Evolutionary conservation across 2,888 invertebrate species (phyloP), one percentile per base, ranked within the genome.

Genomic region (Hyposoter dolosus): DNA sequence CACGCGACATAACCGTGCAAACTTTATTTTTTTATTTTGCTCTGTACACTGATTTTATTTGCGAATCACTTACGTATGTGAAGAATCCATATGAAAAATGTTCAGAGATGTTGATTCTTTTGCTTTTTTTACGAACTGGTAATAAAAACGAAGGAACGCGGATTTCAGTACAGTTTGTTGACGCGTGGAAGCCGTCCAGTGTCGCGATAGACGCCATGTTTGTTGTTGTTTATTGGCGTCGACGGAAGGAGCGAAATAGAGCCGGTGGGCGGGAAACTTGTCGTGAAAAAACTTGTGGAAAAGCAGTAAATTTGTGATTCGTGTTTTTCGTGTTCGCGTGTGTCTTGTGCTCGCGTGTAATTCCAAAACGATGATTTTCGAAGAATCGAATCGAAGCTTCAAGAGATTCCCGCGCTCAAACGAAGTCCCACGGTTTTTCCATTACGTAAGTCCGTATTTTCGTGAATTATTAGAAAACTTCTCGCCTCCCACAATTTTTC

Each of bases 1-100:
- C 1, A 66, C 19, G 66, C 66, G 19, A 66, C 35, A 66, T 66
- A 40, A 66, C 66, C 66, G 66, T 40, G 10, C 66, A 60, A 60
- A 60, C 60, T 28, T 60, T 15, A 23, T 56, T 6, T 6, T 15
- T 3, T 60, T n/a, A n/a, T 60, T 28, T 28, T 15, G 1, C 23
- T 12, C 0, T 3, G 28, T 60, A 28, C 60, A 23, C 12, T 56
- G 23, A 19, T 56, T 56, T 56, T 9, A 60, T 28, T 60, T 15
- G 60, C 15, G 9, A 60, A 15, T 15, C 28, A 28, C 60, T 60
- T 60, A 15, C 60, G 60, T 60, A 15, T 28, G n/a, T 28, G 5
- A 5, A 28, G 60, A 6, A 6, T 60, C 28, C 28, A 15, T 28
- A 28, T 5, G 56, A 56, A 60, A 60, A 60, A 15, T 28, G 28